Base-by-base conservation (phyloP, 1,140 invertebrate genomes). In the Dufourea novaeangliae region DNA sequence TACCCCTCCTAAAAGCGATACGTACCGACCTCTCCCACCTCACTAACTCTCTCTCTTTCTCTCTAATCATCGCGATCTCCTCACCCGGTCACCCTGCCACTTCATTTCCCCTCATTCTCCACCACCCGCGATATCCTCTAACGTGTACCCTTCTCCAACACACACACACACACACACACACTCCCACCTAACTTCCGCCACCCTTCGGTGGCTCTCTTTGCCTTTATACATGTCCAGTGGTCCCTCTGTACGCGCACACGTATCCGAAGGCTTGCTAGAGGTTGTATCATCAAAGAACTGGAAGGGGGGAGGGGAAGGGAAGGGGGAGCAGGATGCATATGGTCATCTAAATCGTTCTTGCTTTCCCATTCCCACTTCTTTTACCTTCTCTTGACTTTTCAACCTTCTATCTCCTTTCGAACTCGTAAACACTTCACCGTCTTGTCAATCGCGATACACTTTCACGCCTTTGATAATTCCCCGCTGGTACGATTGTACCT, bases 141-240 rank as follows among this genome's bases (percentile, higher is more conserved):
- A 67, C 67, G n/a, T 32, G 37, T 75, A 79, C 54, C 62, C 56
- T 61, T 39, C 66, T 39, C 44, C 41, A n/a, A 14, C 22, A 6
- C 20, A 20, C 39, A 7, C 37, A 25, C 71, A 37, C 46, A 56
- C 44, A n/a, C 41, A 14, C 22, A 6, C 20, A 20, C 39, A 7
- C 37, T 32, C 71, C 44, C 46, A 56, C 44, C 46, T 11, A n/a
- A 73, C 67, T 80, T 78, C 74, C 74, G 68, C 44, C 74, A 78
- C 63, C 46, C 68, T 63, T 32, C n/a, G 32, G 25, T 27, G 14
- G 39, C 56, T 34, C n/a, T n/a, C 59, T 22, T 41, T 44, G 34
- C 50, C 27, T 56, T 34, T 54, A 64, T 61, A 39, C 66, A 64
- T 32, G 29, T 25, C 37, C 37, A 41, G 41, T n/a, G 32, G 46